These are phyloP conservation scores for Hydractinia symbiolongicarpus DNA, from an alignment of 30 jellyfish, hydroid and myxozoan genomes.

Conservation along the genomic window DNA sequence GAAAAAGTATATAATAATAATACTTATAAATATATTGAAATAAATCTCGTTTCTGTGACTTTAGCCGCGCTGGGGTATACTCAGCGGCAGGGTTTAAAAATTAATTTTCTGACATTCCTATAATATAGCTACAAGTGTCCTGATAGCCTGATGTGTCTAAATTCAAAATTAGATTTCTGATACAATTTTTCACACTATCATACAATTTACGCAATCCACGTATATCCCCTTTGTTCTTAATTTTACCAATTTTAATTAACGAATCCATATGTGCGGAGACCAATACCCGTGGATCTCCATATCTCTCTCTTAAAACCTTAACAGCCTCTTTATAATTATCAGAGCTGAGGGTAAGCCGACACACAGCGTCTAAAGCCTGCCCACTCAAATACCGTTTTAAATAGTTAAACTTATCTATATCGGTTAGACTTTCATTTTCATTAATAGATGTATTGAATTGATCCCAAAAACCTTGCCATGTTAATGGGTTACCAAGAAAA, in stretches of 20 bases:
- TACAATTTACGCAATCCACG: conserved; percentile 10
- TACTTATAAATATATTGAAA: no score
- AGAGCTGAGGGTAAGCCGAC: conserved; percentile 18
- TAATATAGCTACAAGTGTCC: no score
- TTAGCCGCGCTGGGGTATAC: no score
- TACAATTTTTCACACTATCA: conserved; percentile 16
- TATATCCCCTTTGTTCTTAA: conserved; percentile 8
- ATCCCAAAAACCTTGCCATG: conserved; percentile 37
- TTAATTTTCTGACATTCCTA: no score
- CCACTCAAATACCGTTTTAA: background rate
- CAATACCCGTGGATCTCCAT: conserved; percentile 23
- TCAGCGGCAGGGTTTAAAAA: no score
- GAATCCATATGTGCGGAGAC: conserved; percentile 25
- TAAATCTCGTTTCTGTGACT: no score
- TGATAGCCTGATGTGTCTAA: conserved; percentile 17
- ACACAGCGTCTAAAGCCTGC: conserved; percentile 13
- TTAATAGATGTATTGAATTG: background rate
- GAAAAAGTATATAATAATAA: no score
- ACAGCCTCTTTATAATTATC: conserved; percentile 33
- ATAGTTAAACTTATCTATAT: conserved; percentile 14
- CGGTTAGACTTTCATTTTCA: conserved; percentile 3
- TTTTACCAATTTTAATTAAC: background rate
- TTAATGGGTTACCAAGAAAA: conserved; percentile 25
- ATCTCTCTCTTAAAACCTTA: conserved; percentile 10
- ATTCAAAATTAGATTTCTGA: conserved; percentile 20